A percentile compares a stretch with the other conserved stretches of the same genome.
These are phyloP conservation scores for Sphaerophoria rueppellii DNA, from an alignment of 2,888 invertebrate genomes.

Conservation along the genomic window DNA sequence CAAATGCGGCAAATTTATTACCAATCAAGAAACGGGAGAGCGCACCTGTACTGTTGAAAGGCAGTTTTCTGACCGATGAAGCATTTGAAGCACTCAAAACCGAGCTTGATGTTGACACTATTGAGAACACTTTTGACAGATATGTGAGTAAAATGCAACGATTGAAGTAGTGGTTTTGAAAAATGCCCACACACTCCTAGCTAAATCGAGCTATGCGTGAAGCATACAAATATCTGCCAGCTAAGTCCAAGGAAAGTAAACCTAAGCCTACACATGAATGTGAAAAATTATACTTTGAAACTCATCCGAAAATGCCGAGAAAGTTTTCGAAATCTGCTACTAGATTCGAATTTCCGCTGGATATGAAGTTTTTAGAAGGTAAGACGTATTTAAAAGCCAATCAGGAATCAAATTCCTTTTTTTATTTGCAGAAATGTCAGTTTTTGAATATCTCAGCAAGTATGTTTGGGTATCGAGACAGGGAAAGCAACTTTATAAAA, in stretches of 20 bases:
- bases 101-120: conserved; percentile 79
- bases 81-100: conserved; percentile 80
- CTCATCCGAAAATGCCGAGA: conserved; percentile 85
- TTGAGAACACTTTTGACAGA: conserved; percentile 81
- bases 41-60: conserved; percentile 81
- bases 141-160: conserved; percentile 77
- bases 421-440: conserved; percentile 85
- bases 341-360: conserved; percentile 89
- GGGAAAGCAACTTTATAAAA: conserved; percentile 84
- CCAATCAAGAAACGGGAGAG: conserved; percentile 77
- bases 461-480: conserved; percentile 86
- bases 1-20: conserved; percentile 78
- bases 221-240: conserved; percentile 79
- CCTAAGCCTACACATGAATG: conserved; percentile 72
- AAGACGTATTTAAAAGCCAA: conserved; percentile 49
- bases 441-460: conserved; percentile 88
- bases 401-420: not conserved
- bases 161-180: not conserved
- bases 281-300: conserved; percentile 75
- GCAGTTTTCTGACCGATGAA: conserved; percentile 80
- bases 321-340: conserved; percentile 89
- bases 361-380: conserved; percentile 84
- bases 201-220: conserved; percentile 80
- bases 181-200: conserved; percentile 68
- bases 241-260: conserved; percentile 72